phyloP scores from a whole-genome alignment of 37 sponge, comb jelly and placozoan genomes.

The Halichondria panicea region DNA sequence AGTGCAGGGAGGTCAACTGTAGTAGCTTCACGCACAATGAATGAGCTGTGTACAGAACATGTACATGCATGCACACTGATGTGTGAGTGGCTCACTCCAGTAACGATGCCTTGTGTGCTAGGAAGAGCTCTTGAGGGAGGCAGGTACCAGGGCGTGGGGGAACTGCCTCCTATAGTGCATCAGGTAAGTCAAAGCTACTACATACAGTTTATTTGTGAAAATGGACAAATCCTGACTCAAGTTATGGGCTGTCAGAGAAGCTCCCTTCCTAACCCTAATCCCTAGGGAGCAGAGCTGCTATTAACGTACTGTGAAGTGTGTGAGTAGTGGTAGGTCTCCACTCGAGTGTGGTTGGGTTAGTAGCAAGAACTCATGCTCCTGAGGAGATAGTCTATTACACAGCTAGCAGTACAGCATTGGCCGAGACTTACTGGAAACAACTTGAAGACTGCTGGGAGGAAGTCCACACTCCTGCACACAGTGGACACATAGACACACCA shows the following conservation, averaged over 20 bases:
- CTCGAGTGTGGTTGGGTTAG: slow-evolving; percentile 80
- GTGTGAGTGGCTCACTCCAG: slow-evolving; percentile 22
- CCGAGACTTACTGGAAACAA: slow-evolving; percentile 80
- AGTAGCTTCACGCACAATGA: slow-evolving; percentile 29
- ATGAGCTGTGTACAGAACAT: slow-evolving; percentile 42
- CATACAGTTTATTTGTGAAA: neutral
- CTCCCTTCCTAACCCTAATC: too few relatives aligned
- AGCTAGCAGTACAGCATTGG: neutral
- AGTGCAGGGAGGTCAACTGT: slow-evolving; percentile 30
- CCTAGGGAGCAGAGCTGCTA: too few relatives aligned
- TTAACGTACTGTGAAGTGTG: slow-evolving; percentile 59
- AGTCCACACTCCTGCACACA: slow-evolving; percentile 72
- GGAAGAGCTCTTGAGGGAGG: slow-evolving; percentile 84
- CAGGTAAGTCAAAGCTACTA: neutral
- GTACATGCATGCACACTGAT: neutral
- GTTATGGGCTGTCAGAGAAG: neutral
- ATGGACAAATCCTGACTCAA: neutral
- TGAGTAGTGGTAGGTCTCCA: slow-evolving; percentile 87
- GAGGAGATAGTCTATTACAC: neutral
- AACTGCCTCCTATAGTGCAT: slow-evolving; percentile 49
- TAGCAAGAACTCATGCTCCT: slow-evolving; percentile 87
- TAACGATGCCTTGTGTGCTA: slow-evolving; percentile 83
- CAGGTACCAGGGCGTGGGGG: slow-evolving; percentile 58
- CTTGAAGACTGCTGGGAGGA: slow-evolving; percentile 83
- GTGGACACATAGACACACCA: neutral